Base-by-base conservation (phyloP, 2,113 vertebrate species). In the Hippotragus niger region DNA sequence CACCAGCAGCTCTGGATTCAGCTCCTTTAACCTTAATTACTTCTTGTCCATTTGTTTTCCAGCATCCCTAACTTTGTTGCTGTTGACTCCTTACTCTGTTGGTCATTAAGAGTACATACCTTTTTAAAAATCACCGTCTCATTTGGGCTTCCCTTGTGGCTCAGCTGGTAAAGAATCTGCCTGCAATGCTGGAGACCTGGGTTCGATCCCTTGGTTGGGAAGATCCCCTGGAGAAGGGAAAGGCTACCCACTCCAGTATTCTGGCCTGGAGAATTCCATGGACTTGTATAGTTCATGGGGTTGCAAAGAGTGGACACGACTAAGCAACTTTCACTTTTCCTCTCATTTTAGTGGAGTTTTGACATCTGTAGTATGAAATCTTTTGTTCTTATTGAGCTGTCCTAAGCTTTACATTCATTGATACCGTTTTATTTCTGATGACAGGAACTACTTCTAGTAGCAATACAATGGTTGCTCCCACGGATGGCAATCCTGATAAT, bases 401-500 rank as follows among this genome's bases (percentile, higher is more conserved):
- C 16, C 11, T 31, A 36, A 16, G 57, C 2, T 91, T 55, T 15
- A 67, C 57, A n/a, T 82, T 57, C 81, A 88, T 13, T 33, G 21
- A 0, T 3, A 9, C 11, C 33, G 5, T 85, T 82, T 88, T 88
- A 27, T 60, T 71, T 97, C 0, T 86, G 21, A 94, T 97, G 52
- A 60, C 97, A 99, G 99, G 99, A 98, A 99, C 99, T 98, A 99
- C 99, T 95, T 99, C 99, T 95, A 99, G 99, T 98, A 99, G 99
- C 99, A 99, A 99, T 99, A 99, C 99, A 88, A 99, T 99, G 99
- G 99, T 99, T 97, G 99, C 99, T 97, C 99, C 99, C 94, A 98
- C 99, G 47, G 99, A 99, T 21, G 98, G 99, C 96, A 99, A 99
- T 96, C 99, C 99, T 60, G 99, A 99, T 16, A 98, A 88, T 97